These are phyloP conservation scores for Drosophila kanapiae DNA, from an alignment of 1,140 invertebrate genomes.

Conservation along the genomic window DNA sequence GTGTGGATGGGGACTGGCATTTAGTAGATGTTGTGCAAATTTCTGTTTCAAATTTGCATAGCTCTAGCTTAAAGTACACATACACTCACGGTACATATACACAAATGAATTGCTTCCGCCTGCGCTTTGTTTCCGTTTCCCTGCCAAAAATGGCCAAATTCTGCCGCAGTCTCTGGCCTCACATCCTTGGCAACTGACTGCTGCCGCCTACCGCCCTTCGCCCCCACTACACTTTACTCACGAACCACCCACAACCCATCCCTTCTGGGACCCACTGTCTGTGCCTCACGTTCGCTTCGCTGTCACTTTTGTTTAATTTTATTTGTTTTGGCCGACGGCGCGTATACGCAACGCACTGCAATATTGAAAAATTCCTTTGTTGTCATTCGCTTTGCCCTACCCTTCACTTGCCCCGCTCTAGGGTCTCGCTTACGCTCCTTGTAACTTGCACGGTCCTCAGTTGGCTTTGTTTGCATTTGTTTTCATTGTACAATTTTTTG, in stretches of 20 bases:
- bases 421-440: conserved; percentile 14
- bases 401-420: conserved; percentile 9
- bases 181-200: conserved; percentile 30
- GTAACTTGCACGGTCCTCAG: conserved; percentile 13
- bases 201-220: neutral
- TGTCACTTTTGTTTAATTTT: conserved; percentile 77
- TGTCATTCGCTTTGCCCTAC: conserved; percentile 59
- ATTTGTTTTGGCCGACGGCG: conserved; percentile 74
- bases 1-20: conserved; percentile 7
- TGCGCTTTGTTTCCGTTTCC: conserved; percentile 71
- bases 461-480: conserved; percentile 50
- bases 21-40: conserved; percentile 32
- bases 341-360: conserved; percentile 76
- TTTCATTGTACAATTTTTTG: conserved; percentile 57
- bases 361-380: conserved; percentile 82
- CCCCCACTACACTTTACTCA: neutral
- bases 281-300: conserved; percentile 43
- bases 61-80: conserved; percentile 33
- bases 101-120: conserved; percentile 77
- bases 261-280: neutral
- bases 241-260: neutral
- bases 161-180: conserved; percentile 29
- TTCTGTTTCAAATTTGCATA: conserved; percentile 58
- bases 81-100: conserved; percentile 41
- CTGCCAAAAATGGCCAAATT: conserved; percentile 55